Conservation (phyloP, 1,140 invertebrate genomes). For the Lithobius niger region DNA sequence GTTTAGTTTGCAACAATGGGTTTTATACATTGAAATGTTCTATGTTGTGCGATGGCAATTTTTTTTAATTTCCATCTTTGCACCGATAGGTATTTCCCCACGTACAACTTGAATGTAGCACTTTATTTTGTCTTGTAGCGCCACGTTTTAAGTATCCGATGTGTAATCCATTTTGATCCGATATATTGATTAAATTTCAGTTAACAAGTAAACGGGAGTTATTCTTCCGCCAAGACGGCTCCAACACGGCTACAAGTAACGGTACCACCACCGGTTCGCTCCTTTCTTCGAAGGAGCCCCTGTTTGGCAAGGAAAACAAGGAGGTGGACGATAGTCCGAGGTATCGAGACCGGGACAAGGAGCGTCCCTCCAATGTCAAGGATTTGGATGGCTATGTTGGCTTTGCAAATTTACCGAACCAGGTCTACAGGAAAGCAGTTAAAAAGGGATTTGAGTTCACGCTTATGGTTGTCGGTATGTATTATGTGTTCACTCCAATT, state of each 20-base stretch:
- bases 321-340: slow-evolving; percentile 8
- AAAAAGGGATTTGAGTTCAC: slow-evolving; percentile 98
- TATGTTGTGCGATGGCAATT: too few species aligned
- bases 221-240: slow-evolving; percentile 18
- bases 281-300: slow-evolving; percentile 15
- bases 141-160: too few species aligned
- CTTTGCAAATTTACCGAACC: slow-evolving; percentile 89
- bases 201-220: slow-evolving; percentile 21
- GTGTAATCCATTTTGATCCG: too few species aligned
- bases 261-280: slow-evolving; percentile 12
- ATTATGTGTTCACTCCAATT: too few species aligned
- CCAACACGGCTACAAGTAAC: slow-evolving; percentile 12
- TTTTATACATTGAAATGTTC: too few species aligned
- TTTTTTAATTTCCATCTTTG: too few species aligned
- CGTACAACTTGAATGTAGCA: too few species aligned
- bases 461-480: slow-evolving; percentile 81
- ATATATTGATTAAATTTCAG: too few species aligned
- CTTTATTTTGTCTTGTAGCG: too few species aligned
- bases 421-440: slow-evolving; percentile 85
- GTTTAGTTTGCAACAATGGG: too few species aligned
- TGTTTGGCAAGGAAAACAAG: slow-evolving; percentile 15
- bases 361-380: slow-evolving; percentile 37
- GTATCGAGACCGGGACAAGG: background rate
- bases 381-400: slow-evolving; percentile 82
- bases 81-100: too few species aligned